phyloP scores from a whole-genome alignment of 2,888 invertebrate species.

The Eilema caniola region DNA sequence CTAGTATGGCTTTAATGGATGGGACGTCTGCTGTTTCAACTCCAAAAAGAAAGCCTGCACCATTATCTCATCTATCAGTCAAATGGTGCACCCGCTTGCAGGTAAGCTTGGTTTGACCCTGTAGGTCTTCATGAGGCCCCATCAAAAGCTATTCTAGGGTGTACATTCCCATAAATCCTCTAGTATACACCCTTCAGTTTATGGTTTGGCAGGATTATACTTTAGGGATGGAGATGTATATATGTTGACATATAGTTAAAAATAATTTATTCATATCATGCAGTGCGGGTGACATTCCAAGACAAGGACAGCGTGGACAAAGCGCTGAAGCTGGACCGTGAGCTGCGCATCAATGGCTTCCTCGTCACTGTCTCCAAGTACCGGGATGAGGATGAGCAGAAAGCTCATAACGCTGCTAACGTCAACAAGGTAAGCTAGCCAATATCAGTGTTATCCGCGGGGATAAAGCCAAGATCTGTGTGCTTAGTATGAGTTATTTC shows the following conservation, averaged over 20 bases:
- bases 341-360: conserved; percentile 85
- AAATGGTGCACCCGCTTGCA: no score
- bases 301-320: conserved; percentile 79
- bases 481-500: no score
- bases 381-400: conserved; percentile 83
- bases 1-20: no score
- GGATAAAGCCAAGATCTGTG: no score
- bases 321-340: conserved; percentile 82
- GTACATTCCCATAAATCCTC: neutral
- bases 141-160: no score
- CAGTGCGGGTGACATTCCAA: conserved; percentile 83
- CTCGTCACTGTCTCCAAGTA: conserved; percentile 83
- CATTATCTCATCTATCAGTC: no score
- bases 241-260: neutral
- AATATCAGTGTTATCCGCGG: no score
- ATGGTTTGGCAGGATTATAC: no score
- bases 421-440: conserved; percentile 67
- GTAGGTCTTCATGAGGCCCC: neutral
- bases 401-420: conserved; percentile 75
- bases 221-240: neutral
- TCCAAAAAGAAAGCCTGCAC: no score
- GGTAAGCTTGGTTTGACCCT: neutral
- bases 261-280: neutral
- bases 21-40: no score
- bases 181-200: neutral